Percentiles rank a stretch among this genome's conserved stretches.
Evolutionary conservation across 2,888 invertebrate genomes (phyloP).

Genomic region (Hofmannophila pseudospretella): DNA sequence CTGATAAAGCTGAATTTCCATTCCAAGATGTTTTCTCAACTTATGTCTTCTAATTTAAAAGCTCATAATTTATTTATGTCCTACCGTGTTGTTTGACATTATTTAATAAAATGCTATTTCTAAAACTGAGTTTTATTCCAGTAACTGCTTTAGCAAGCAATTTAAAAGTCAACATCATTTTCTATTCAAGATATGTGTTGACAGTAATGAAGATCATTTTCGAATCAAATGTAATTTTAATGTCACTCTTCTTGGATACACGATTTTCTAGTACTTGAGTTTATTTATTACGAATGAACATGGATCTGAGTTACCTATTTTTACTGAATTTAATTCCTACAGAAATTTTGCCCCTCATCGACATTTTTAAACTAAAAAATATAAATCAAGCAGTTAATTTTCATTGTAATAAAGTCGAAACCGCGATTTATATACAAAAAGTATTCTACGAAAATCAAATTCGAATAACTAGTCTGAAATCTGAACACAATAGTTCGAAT

Average conservation of each 20-base stretch:
- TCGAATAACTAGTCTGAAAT: slow-evolving; percentile 17
- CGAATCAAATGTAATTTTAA: slow-evolving; percentile 32
- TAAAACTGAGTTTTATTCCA: slow-evolving; percentile 11
- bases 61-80: no score
- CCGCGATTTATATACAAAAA: slow-evolving; percentile 29
- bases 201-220: slow-evolving; percentile 35
- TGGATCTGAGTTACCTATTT: slow-evolving; percentile 18
- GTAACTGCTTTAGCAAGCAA: slow-evolving; percentile 3
- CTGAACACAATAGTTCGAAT: slow-evolving; percentile 14
- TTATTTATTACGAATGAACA: slow-evolving; percentile 11
- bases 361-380: slow-evolving; percentile 47
- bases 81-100: slow-evolving; percentile 5
- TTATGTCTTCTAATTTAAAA: slow-evolving; percentile 19
- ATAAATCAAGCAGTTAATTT: slow-evolving; percentile 38
- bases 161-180: slow-evolving; percentile 15
- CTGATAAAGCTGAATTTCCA: slow-evolving; percentile 87
- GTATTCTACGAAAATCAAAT: slow-evolving; percentile 31
- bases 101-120: slow-evolving; percentile 4
- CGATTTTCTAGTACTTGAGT: neutral
- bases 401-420: slow-evolving; percentile 33
- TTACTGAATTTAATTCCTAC: slow-evolving; percentile 18
- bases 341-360: slow-evolving; percentile 30
- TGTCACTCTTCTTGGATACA: slow-evolving; percentile 17
- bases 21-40: slow-evolving; percentile 84
- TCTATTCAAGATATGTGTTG: slow-evolving; percentile 31